phyloP scores from a whole-genome alignment of 2,888 invertebrate species.

The Sturmia bella region DNA sequence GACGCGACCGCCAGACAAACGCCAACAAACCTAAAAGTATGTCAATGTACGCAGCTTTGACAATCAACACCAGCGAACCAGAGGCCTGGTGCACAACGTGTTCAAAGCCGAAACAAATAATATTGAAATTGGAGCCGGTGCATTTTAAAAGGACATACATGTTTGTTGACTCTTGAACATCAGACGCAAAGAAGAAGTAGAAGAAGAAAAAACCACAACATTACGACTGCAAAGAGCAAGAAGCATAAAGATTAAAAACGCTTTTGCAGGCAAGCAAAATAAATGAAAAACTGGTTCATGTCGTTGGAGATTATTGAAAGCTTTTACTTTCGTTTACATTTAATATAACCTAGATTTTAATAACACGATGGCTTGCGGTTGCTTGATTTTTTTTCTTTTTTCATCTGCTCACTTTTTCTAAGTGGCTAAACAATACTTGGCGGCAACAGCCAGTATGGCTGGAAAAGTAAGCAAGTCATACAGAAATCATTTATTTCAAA shows the following conservation, averaged over 20 bases:
- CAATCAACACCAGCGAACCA: conserved; percentile 62
- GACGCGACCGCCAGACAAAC: background rate
- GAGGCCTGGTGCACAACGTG: conserved; percentile 41
- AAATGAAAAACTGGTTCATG: conserved; percentile 62
- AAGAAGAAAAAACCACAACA: conserved; percentile 14
- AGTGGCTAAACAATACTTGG: conserved; percentile 40
- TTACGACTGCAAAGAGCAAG: conserved; percentile 6
- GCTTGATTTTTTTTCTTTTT: background rate
- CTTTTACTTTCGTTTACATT: conserved; percentile 67
- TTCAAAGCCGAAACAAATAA: conserved; percentile 32
- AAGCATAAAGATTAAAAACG: conserved; percentile 7
- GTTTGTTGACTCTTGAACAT: conserved; percentile 41
- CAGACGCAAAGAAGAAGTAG: background rate
- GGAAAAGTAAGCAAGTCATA: conserved; percentile 1
- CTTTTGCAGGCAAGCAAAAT: conserved; percentile 12
- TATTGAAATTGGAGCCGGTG: conserved; percentile 45
- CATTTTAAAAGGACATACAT: conserved; percentile 52
- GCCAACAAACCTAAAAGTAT: conserved; percentile 61
- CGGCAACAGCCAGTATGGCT: conserved; percentile 33
- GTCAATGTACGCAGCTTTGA: conserved; percentile 71
- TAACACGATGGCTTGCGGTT: conserved; percentile 9
- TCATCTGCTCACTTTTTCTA: conserved; percentile 52
- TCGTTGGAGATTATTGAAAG: conserved; percentile 57
- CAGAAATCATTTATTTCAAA: conserved; percentile 16
- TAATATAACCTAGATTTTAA: conserved; percentile 58